Base-by-base conservation (phyloP, 2,888 invertebrate species). In the Steinernema scapterisci region DNA sequence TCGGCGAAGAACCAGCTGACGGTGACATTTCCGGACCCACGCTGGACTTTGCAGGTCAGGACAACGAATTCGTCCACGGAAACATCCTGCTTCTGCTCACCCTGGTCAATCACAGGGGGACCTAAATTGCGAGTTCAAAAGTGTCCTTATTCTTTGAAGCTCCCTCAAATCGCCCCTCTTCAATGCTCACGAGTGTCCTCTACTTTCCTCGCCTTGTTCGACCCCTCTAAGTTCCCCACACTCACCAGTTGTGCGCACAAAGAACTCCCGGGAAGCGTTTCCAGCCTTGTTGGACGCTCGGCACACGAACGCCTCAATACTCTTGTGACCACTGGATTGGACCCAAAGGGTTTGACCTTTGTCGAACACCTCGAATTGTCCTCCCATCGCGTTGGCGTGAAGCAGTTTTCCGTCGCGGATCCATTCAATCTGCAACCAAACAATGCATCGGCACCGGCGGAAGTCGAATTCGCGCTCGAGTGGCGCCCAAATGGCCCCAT, bases 211-310 rank as follows among this genome's bases (percentile, higher is more conserved):
- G 19, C 45, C 38, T 23, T 21, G 23, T 51, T 16, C 9, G 21
- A 48, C 31, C 27, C 27, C 25, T 48, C 43, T 72, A 13, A 70
- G n/a, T 6, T 13, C 43, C 46, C 44, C 38, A 9, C 3, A 63
- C 63, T 63, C 74, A 83, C 84, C 84, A 16, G 81, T 83, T 23
- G 85, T 72, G 70, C 77, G 77, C 13, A 87, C 79, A n/a, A 85
- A 73, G 73, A 85, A 87, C 27, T 83, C 83, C 56, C 80, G 80
- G 1, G 73, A 71, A 1, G 78, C 80, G 13, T 81, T 79, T 3
- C 90, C 90, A 0, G 89, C 89, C 1, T 83, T 63, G 78, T 90
- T 90, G 13, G 77, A 75, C 0, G 88, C 89, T 43, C 85, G 71
- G 82, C 90, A 90, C 7, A 86, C 85, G 79, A 89, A 90, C 1